Evolutionary conservation across 2,113 vertebrate species (phyloP).

Genomic region (Indicator maculatus): DNA sequence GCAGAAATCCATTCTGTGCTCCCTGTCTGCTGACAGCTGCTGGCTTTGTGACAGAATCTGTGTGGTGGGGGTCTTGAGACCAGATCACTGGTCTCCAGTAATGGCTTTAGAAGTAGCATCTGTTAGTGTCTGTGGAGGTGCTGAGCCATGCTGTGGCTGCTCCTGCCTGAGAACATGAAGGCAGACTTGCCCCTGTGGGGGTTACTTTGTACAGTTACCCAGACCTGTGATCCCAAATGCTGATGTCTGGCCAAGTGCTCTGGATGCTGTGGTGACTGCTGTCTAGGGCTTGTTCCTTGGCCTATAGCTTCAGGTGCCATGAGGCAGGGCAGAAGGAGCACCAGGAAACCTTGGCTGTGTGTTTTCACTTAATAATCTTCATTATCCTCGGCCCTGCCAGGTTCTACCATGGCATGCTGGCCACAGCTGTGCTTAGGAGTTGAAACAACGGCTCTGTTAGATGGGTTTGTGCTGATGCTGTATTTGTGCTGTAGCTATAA

Average conservation of each 20-base stretch:
- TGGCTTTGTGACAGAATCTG: background rate
- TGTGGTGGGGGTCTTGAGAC: background rate
- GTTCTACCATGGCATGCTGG: background rate
- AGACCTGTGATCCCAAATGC: background rate
- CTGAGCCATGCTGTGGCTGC: background rate
- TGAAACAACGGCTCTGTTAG: background rate
- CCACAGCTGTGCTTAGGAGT: background rate
- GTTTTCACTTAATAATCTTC: background rate
- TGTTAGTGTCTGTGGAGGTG: background rate
- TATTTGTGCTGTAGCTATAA: background rate
- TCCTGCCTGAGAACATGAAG: background rate
- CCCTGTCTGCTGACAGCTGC: slow-evolving; percentile 2
- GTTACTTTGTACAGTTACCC: background rate
- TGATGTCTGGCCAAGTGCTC: background rate
- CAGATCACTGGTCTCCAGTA: background rate
- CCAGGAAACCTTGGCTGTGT: background rate
- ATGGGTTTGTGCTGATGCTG: background rate
- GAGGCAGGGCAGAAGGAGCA: background rate
- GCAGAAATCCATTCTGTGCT: slow-evolving; percentile 3
- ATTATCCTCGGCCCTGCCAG: background rate
- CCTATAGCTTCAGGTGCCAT: background rate
- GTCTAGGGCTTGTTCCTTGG: background rate
- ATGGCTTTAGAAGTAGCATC: background rate
- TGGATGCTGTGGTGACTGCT: background rate
- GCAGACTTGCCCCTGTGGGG: background rate